These are phyloP conservation scores for Meandrusa payeni DNA, from an alignment of 2,888 invertebrate genomes.

Conservation along the genomic window DNA sequence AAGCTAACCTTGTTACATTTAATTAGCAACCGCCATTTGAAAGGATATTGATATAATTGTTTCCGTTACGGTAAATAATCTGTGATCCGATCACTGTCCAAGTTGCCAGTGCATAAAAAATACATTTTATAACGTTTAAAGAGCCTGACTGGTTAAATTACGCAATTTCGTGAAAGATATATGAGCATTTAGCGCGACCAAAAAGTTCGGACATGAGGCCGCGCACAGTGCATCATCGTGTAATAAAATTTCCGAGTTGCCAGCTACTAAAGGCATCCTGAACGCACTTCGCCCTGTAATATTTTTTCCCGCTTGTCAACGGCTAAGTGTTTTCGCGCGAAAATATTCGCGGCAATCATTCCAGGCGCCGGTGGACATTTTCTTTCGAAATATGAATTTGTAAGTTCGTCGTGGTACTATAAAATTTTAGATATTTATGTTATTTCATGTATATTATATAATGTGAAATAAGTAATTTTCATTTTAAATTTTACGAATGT, in stretches of 20 bases:
- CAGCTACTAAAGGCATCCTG: conserved; percentile 16
- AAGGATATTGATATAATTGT: conserved; percentile 36
- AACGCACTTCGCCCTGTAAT: conserved; percentile 7
- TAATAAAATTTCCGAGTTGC: conserved; percentile 48
- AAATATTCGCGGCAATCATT: not conserved
- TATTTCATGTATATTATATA: no score
- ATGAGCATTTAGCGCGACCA: conserved; percentile 52
- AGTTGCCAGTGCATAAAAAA: conserved; percentile 35
- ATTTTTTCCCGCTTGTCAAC: conserved; percentile 23
- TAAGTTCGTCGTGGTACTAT: no score
- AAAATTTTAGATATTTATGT: no score
- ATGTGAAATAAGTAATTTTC: no score
- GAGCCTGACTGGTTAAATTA: conserved; percentile 46
- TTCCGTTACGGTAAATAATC: conserved; percentile 41
- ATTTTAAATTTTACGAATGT: no score
- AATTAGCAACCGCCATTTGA: conserved; percentile 22
- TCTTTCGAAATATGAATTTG: no score
- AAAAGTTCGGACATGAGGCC: conserved; percentile 55
- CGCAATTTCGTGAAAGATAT: conserved; percentile 63
- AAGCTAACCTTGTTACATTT: conserved; percentile 29
- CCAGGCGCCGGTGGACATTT: no score
- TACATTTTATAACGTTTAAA: conserved; percentile 40
- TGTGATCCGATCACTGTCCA: conserved; percentile 9
- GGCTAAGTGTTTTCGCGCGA: conserved; percentile 17
- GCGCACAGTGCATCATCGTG: conserved; percentile 39